These are phyloP conservation scores for Bombyx huttoni DNA, from an alignment of 2,888 invertebrate genomes.

Conservation along the genomic window DNA sequence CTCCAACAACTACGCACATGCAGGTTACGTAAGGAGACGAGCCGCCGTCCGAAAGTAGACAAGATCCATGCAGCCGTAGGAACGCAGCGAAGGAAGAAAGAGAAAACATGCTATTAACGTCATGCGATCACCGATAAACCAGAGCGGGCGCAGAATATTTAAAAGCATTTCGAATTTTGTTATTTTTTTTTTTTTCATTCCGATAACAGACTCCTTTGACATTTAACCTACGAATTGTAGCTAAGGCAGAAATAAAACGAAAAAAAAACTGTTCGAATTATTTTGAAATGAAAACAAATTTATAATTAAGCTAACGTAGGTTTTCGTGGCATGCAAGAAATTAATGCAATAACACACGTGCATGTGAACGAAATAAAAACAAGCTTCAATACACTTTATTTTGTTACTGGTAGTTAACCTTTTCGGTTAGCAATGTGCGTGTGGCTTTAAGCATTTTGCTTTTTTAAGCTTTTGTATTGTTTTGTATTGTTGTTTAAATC, in stretches of 20 bases:
- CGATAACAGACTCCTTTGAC: too few species aligned
- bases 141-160: neutral
- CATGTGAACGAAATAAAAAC: too few species aligned
- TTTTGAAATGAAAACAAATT: neutral
- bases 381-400: too few species aligned
- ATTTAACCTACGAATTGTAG: neutral
- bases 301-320: too few species aligned
- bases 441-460: too few species aligned
- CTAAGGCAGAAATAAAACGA: neutral
- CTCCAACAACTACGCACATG: constrained; percentile 68
- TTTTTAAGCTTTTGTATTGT: too few species aligned
- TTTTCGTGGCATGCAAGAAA: too few species aligned
- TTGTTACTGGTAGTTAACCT: too few species aligned
- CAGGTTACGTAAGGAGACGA: constrained; percentile 31
- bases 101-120: constrained; percentile 55
- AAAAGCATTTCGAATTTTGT: neutral
- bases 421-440: too few species aligned
- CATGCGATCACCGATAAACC: neutral
- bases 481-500: too few species aligned
- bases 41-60: constrained; percentile 12
- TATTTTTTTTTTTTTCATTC: neutral
- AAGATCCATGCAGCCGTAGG: constrained; percentile 22
- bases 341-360: too few species aligned
- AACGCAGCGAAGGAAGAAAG: constrained; percentile 31
- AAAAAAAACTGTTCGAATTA: neutral